These are phyloP conservation scores for Oeneis ivallda DNA, from an alignment of 2,888 invertebrate species.

Conservation along the genomic window DNA sequence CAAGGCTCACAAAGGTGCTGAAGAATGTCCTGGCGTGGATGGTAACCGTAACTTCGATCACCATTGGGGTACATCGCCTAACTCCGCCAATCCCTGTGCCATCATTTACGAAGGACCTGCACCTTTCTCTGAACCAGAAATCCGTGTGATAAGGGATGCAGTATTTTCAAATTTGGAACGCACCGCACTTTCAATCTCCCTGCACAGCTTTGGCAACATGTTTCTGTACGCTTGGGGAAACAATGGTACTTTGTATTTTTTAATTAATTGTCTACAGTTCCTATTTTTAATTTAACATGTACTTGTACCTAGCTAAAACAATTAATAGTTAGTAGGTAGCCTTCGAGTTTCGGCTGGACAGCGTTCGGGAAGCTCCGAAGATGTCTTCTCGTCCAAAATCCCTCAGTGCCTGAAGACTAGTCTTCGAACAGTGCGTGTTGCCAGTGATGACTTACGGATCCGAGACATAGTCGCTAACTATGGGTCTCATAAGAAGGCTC, in stretches of 20 bases:
- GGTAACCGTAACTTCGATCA: conserved; percentile 89
- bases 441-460: too few species aligned
- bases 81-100: conserved; percentile 78
- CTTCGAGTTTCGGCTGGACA: too few species aligned
- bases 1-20: conserved; percentile 58
- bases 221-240: conserved; percentile 87
- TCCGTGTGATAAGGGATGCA: conserved; percentile 79
- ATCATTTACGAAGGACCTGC: conserved; percentile 84
- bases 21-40: conserved; percentile 86
- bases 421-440: too few species aligned
- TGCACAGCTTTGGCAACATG: conserved; percentile 89
- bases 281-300: too few species aligned
- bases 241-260: conserved; percentile 65
- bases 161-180: conserved; percentile 74
- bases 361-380: too few species aligned
- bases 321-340: too few species aligned
- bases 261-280: too few species aligned
- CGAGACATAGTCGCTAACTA: too few species aligned
- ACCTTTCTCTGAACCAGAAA: conserved; percentile 87
- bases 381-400: too few species aligned
- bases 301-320: too few species aligned
- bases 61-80: conserved; percentile 83
- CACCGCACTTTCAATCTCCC: conserved; percentile 85
- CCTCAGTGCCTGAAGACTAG: too few species aligned
- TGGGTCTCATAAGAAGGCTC: too few species aligned